phyloP scores from a whole-genome alignment of 2,113 vertebrate genomes.

The Clarias macrocephalus region DNA sequence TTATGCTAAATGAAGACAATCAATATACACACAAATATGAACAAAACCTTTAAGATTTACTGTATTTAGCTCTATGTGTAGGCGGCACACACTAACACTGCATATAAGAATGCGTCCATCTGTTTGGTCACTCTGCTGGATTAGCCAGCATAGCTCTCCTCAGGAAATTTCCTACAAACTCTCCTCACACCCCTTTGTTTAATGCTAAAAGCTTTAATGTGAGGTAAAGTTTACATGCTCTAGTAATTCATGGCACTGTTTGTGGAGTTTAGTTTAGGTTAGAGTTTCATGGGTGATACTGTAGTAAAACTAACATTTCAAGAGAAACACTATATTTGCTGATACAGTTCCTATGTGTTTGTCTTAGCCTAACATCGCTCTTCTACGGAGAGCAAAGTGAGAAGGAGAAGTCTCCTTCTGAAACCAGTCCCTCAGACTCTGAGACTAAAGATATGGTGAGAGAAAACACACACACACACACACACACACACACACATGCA shows the following conservation, averaged over 20 bases:
- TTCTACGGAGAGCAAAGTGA: conserved; percentile 95
- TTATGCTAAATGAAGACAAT: not conserved
- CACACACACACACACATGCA: conserved; percentile 54
- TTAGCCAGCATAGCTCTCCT: not conserved
- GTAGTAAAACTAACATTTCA: not conserved
- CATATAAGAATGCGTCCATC: not conserved
- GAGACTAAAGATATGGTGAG: conserved; percentile 89
- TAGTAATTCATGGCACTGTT: not conserved
- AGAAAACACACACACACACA: not conserved
- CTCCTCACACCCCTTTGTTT: not conserved
- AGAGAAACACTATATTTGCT: not conserved
- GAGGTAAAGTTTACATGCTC: not conserved
- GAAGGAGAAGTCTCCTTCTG: conserved; percentile 92
- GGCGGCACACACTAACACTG: not conserved
- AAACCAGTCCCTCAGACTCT: conserved; percentile 83
- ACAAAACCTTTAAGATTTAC: not conserved
- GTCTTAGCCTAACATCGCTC: conserved; percentile 85
- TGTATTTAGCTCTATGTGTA: not conserved
- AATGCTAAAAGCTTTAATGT: not conserved
- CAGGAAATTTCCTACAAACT: not conserved
- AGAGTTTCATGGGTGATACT: not conserved
- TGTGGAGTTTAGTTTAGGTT: not conserved
- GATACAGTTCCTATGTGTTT: not conserved
- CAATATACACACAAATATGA: not conserved
- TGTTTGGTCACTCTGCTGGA: conserved; percentile 13